Conservation (phyloP, 2,888 invertebrate species). For the Microplitis manilae region DNA sequence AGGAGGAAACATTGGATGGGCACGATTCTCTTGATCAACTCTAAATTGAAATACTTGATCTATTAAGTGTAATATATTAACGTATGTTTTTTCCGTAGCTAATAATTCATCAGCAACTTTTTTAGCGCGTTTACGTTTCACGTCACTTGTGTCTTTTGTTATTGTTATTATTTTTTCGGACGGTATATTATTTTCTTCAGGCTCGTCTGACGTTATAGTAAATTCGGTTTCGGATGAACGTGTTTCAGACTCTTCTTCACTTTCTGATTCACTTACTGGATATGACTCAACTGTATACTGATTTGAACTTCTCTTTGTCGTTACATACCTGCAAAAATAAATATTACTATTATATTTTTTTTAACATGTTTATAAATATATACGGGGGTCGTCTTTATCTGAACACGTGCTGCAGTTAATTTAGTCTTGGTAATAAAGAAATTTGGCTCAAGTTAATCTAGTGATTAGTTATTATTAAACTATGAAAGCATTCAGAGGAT, state of each 20-base stretch:
- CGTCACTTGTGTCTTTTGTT: slow-evolving; percentile 49
- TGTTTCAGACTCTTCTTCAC: slow-evolving; percentile 71
- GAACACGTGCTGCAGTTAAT: background rate
- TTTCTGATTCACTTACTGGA: slow-evolving; percentile 72
- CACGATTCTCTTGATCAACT: slow-evolving; percentile 76
- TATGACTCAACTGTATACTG: slow-evolving; percentile 65
- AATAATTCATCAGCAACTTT: slow-evolving; percentile 76
- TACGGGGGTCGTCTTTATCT: background rate
- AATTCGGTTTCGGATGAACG: slow-evolving; percentile 64
- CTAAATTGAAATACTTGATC: slow-evolving; percentile 78
- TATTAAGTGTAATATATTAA: slow-evolving; percentile 75
- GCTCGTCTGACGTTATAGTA: slow-evolving; percentile 54
- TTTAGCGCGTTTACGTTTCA: slow-evolving; percentile 61
- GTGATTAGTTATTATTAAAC: slow-evolving; percentile 4
- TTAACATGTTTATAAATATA: slow-evolving; percentile 8
- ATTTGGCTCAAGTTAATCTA: background rate
- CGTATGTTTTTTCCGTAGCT: slow-evolving; percentile 77
- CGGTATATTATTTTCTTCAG: slow-evolving; percentile 51
- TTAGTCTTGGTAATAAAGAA: background rate
- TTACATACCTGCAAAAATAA: slow-evolving; percentile 59
- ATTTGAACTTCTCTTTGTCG: slow-evolving; percentile 61
- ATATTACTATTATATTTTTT: slow-evolving; percentile 19
- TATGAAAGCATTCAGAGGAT: background rate
- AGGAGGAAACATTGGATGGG: slow-evolving; percentile 74
- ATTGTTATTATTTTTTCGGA: slow-evolving; percentile 50